Base-by-base conservation (phyloP, 2,888 invertebrate species). In the Lycocerus yunnanus region DNA sequence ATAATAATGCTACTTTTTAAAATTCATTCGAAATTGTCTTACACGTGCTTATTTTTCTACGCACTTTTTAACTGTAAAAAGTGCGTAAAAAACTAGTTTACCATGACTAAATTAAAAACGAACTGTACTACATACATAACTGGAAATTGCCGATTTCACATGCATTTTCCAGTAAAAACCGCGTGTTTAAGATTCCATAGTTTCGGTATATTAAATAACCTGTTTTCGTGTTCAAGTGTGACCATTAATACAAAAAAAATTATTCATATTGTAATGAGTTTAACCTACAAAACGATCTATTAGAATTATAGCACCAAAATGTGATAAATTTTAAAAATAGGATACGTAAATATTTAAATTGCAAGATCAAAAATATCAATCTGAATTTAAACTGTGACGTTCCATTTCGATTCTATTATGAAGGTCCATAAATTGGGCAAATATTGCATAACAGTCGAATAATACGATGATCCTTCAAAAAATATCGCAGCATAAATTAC, bases 21-120 rank as follows among this genome's bases (percentile, higher is more conserved):
- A 43, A 43, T 43, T 43, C 6, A 43, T 43, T 43, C 6, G n/a
- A n/a, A n/a, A 43, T 43, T 5, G 43, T n/a, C 43, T 43, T 43
- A 43, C 43, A 43, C 43, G 43, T 43, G 43, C 18, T 16, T 63
- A 18, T 63, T 63, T 16, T 18, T 63, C 18, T 18, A 63, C 61
- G 61, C 61, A 63, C 20, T 43, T 63, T 63, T 20, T 63, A 63
- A 63, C 61, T 18, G 61, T 63, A 63, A 63, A 63, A 63, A 63
- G 61, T 63, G 61, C 61, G 61, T 63, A 63, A 63, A 43, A 43
- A 63, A 63, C 61, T 63, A 13, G 61, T 63, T 63, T 18, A 63
- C 16, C 61, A 63, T 18, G 18, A 63, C 43, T n/a, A 43, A 13
- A n/a, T 43, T 43, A n/a, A 43, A 43, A n/a, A 3, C 43, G 6